A percentile compares a stretch with the other conserved stretches of the same genome.
These are phyloP conservation scores for Chydorus sphaericus DNA, from an alignment of 2,888 invertebrate species.

Conservation along the genomic window DNA sequence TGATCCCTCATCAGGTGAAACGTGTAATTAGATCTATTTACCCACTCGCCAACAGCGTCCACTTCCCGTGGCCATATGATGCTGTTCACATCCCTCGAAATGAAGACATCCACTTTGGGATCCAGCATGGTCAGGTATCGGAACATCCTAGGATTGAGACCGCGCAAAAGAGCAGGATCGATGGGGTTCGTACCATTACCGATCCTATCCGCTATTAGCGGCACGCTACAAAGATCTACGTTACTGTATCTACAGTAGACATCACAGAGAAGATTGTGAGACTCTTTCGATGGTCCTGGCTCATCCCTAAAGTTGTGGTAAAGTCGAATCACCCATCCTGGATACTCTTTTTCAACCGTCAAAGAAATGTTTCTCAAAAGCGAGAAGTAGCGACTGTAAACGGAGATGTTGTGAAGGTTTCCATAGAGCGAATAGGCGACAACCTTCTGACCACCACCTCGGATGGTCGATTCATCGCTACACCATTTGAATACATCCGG, in stretches of 20 bases:
- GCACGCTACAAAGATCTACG: conserved; percentile 17
- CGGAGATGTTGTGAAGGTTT: not conserved
- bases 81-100: conserved; percentile 20
- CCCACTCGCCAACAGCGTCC: conserved; percentile 19
- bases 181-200: not conserved
- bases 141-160: conserved; percentile 16
- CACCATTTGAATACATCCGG: conserved; percentile 10
- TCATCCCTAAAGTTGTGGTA: conserved; percentile 16
- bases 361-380: conserved; percentile 11
- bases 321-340: conserved; percentile 18
- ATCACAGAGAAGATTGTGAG: conserved; percentile 11
- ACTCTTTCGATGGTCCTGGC: not conserved
- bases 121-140: conserved; percentile 18
- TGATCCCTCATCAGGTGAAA: conserved; percentile 21
- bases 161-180: not conserved
- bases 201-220: not conserved
- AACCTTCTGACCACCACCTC: conserved; percentile 19
- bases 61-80: conserved; percentile 17
- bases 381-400: conserved; percentile 11
- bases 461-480: conserved; percentile 8
- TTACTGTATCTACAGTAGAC: conserved; percentile 15
- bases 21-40: conserved; percentile 14
- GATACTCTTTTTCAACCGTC: conserved; percentile 1
- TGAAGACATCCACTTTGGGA: conserved; percentile 18
- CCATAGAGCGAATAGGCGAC: conserved; percentile 20